phyloP scores from a whole-genome alignment of 1,140 invertebrate genomes.

The Dendrolimus kikuchii region DNA sequence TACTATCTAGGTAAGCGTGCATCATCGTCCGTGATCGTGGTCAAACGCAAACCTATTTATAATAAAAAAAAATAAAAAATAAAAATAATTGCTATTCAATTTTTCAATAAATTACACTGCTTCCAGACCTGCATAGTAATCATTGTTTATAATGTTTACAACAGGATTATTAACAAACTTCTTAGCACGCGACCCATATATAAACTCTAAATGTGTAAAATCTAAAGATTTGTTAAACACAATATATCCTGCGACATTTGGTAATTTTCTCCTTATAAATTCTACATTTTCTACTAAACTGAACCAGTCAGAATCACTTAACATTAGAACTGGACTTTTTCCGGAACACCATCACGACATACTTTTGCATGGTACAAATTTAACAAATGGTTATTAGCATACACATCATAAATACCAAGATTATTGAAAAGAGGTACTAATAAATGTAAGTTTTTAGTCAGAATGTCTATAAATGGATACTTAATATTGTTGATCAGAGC shows the following conservation, averaged over 20 bases:
- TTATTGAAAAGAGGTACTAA: slow-evolving; percentile 21
- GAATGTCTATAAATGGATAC: slow-evolving; percentile 33
- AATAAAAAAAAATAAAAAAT: no score
- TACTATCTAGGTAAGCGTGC: no score
- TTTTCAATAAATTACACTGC: no score
- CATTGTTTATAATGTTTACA: slow-evolving; percentile 22
- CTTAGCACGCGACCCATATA: slow-evolving; percentile 42
- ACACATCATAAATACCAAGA: slow-evolving; percentile 35
- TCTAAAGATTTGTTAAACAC: slow-evolving; percentile 33
- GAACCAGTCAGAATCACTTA: slow-evolving; percentile 49
- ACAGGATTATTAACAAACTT: slow-evolving; percentile 35
- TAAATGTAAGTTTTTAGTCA: slow-evolving; percentile 23
- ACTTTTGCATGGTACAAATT: slow-evolving; percentile 35
- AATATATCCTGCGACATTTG: slow-evolving; percentile 26
- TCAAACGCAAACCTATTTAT: no score
- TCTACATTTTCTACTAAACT: slow-evolving; percentile 30
- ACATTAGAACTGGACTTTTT: slow-evolving; percentile 32
- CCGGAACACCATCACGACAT: slow-evolving; percentile 24
- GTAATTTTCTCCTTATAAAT: slow-evolving; percentile 27
- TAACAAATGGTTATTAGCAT: slow-evolving; percentile 25
- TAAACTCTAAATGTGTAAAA: slow-evolving; percentile 54
- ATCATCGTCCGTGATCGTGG: no score
- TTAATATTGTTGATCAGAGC: slow-evolving; percentile 35
- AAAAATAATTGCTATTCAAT: no score
- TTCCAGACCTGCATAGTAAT: no score